Evolutionary conservation across 2,888 invertebrate species (phyloP).

Genomic region (Aethes cnicana): DNA sequence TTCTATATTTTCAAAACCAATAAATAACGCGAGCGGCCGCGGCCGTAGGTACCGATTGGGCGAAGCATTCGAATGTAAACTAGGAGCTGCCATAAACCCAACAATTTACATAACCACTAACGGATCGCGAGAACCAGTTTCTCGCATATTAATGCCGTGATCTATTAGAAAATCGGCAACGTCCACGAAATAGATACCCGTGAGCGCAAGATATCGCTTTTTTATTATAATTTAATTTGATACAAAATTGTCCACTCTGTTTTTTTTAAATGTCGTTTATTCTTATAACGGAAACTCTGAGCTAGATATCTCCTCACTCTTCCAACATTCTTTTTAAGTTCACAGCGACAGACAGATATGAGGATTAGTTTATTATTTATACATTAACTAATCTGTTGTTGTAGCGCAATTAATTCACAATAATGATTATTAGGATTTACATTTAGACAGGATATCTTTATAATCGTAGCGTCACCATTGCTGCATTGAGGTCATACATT

Average conservation of each 20-base stretch:
- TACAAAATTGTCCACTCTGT: slow-evolving; percentile 43
- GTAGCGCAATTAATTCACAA: too few species aligned
- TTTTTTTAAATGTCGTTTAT: slow-evolving; percentile 9
- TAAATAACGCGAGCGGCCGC: slow-evolving; percentile 47
- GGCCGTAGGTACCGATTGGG: slow-evolving; percentile 46
- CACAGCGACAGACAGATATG: too few species aligned
- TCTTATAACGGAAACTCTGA: slow-evolving; percentile 17
- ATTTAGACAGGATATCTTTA: too few species aligned
- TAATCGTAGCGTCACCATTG: too few species aligned
- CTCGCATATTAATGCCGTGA: slow-evolving; percentile 74
- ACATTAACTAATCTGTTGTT: too few species aligned
- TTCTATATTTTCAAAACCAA: slow-evolving; percentile 61
- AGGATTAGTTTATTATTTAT: too few species aligned
- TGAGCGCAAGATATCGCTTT: slow-evolving; percentile 55
- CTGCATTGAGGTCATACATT: too few species aligned
- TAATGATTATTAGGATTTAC: too few species aligned
- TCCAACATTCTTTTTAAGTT: too few species aligned
- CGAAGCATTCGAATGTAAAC: slow-evolving; percentile 69
- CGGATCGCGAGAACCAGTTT: slow-evolving; percentile 78
- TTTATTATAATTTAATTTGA: slow-evolving; percentile 65
- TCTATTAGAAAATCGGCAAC: slow-evolving; percentile 79
- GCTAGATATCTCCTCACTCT: too few species aligned
- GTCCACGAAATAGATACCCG: slow-evolving; percentile 49
- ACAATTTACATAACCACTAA: slow-evolving; percentile 80
- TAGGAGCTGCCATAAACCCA: slow-evolving; percentile 74